phyloP scores from a whole-genome alignment of 2,888 invertebrate genomes.

The Limnephilus lunatus region DNA sequence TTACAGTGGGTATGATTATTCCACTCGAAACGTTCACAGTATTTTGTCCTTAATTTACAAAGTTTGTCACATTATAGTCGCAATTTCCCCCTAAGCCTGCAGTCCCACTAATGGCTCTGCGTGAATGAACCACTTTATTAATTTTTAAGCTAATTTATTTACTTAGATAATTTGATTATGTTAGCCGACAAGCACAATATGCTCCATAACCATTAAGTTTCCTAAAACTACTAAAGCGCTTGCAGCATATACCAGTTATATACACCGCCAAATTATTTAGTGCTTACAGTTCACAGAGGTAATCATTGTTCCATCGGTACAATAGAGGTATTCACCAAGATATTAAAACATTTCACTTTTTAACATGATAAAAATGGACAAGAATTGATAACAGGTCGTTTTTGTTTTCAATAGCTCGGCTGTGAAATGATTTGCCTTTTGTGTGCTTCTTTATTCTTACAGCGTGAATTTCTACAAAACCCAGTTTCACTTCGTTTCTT shows the following conservation, averaged over 20 bases:
- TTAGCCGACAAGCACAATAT: neutral
- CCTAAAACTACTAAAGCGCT: neutral
- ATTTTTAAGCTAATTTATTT: neutral
- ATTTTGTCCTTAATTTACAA: constrained; percentile 35
- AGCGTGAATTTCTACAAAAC: neutral
- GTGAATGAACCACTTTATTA: neutral
- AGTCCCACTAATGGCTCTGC: constrained; percentile 21
- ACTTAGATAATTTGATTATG: neutral
- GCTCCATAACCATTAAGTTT: neutral
- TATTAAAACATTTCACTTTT: no score
- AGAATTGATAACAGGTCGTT: neutral
- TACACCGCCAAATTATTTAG: neutral
- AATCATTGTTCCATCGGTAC: no score
- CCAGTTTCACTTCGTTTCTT: neutral
- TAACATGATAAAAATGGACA: neutral
- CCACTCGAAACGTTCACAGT: constrained; percentile 37
- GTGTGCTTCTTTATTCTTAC: neutral
- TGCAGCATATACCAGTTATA: no score
- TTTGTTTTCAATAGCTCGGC: neutral
- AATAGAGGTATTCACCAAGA: no score
- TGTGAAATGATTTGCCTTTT: neutral
- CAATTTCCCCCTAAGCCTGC: constrained; percentile 31
- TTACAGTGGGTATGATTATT: constrained; percentile 39
- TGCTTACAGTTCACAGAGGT: neutral
- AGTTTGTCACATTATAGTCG: constrained; percentile 31